Percentiles rank a stretch among this genome's conserved stretches.
These are phyloP conservation scores for Pheosia tremula DNA, from an alignment of 2,888 invertebrate species.

Conservation along the genomic window DNA sequence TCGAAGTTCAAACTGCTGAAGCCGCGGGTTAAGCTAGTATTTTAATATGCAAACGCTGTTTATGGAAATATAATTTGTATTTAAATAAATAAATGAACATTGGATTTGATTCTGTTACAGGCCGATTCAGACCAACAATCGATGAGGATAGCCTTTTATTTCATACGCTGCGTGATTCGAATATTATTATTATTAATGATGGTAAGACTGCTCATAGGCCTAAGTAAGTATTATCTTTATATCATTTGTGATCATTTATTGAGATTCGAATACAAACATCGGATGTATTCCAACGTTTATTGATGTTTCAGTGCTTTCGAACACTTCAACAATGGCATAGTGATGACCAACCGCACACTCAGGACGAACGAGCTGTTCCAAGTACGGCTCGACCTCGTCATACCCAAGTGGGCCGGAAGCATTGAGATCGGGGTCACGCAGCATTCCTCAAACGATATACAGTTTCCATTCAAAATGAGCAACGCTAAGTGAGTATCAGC, in stretches of 20 bases:
- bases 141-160: slow-evolving; percentile 92
- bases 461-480: slow-evolving; percentile 97
- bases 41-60: no score
- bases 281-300: not conserved
- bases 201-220: slow-evolving; percentile 96
- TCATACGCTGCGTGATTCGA: slow-evolving; percentile 95
- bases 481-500: slow-evolving; percentile 88
- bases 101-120: slow-evolving; percentile 37
- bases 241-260: no score
- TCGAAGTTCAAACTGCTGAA: no score
- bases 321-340: slow-evolving; percentile 97
- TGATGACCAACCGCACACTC: slow-evolving; percentile 93
- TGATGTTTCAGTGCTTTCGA: slow-evolving; percentile 89
- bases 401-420: slow-evolving; percentile 97
- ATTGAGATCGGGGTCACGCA: slow-evolving; percentile 97
- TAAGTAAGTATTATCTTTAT: slow-evolving; percentile 86
- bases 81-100: no score
- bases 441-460: slow-evolving; percentile 93
- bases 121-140: slow-evolving; percentile 57
- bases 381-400: slow-evolving; percentile 94
- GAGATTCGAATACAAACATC: not conserved
- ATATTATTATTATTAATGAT: slow-evolving; percentile 95
- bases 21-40: no score
- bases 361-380: slow-evolving; percentile 96
- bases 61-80: no score